phyloP scores from a whole-genome alignment of 2,888 invertebrate species.

The Cerastoderma edule region DNA sequence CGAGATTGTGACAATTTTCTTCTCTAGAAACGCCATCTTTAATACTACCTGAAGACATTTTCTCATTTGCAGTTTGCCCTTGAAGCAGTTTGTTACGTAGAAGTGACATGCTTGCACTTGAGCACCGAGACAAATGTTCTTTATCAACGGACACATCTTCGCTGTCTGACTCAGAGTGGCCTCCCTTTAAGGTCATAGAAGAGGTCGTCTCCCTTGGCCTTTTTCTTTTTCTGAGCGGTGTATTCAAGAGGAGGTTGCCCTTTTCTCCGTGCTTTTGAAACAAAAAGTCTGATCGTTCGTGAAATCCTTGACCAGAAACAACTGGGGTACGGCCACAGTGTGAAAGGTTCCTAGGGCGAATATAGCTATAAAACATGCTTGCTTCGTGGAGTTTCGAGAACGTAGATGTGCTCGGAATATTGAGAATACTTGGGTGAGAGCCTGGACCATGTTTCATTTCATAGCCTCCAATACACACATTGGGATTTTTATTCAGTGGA shows the following conservation, averaged over 20 bases:
- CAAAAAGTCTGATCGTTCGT: constrained; percentile 7
- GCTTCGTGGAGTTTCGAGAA: constrained; percentile 15
- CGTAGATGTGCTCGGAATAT: constrained; percentile 14
- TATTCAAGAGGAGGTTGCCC: not conserved
- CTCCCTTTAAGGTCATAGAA: not conserved
- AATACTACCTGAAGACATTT: too few relatives aligned
- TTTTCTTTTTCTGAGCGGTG: constrained; percentile 10
- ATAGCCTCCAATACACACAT: constrained; percentile 9
- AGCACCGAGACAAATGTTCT: constrained; percentile 4
- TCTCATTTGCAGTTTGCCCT: too few relatives aligned
- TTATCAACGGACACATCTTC: not conserved
- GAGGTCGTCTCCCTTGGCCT: not conserved
- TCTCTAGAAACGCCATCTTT: too few relatives aligned
- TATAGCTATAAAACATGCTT: constrained; percentile 15
- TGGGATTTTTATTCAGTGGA: constrained; percentile 10
- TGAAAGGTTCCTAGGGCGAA: constrained; percentile 1
- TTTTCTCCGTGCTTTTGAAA: not conserved
- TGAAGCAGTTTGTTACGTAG: constrained; percentile 26
- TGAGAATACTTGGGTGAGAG: constrained; percentile 10
- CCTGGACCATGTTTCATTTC: constrained; percentile 7
- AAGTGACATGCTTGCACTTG: constrained; percentile 22
- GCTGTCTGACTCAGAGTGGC: constrained; percentile 19
- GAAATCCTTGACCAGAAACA: constrained; percentile 16
- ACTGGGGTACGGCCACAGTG: constrained; percentile 18
- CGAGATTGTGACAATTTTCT: too few relatives aligned